Evolutionary conservation across 1,140 invertebrate genomes (phyloP), one percentile per base, ranked within the genome.

Genomic region (Heterodera schachtii): DNA sequence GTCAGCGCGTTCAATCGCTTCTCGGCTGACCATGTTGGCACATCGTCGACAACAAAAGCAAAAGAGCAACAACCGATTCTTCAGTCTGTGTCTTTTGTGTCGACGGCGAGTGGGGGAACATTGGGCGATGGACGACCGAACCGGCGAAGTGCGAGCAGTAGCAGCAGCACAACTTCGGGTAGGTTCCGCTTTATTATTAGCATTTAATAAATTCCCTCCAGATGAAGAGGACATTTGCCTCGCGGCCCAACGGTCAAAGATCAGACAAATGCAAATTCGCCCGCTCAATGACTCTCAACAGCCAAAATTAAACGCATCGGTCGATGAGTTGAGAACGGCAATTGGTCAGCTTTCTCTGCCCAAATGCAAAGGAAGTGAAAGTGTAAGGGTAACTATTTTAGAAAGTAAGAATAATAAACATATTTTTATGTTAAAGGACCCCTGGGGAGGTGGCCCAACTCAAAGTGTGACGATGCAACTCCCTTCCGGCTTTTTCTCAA

Each of bases 361-460:
- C 75, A 82, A 84, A 71, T 87, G 86, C 66, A 83, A 78, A 52
- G 90, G 85, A 41, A 87, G 88, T 78, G 88, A 90, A 41, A 90
- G 85, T 73, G 87, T 86, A 52, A 52, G 41, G 0, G 47, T 19
- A 16, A 31, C 8, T 21, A 16, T 70, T 78, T 78, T 11, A 60
- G 41, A 31, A 6, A 69, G 3, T 41, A 52, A 69, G 60, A n/a
- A 21, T 57, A 41, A 41, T 21, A 41, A 31, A 43, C 16, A 85
- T 46, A 60, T 44, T 31, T n/a, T 3, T 31, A n/a, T 21, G 44
- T 84, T n/a, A 11, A 75, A 88, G 87, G 89, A 89, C 82, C 89
- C 88, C 9, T 90, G 88, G 89, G 52, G 41, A 9, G 75, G n/a
- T 19, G 44, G n/a, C 21, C 52, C 75, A 77, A 44, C 41, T 75